These are phyloP conservation scores for Conus canariensis DNA, from an alignment of 2,888 invertebrate species.

Conservation along the genomic window DNA sequence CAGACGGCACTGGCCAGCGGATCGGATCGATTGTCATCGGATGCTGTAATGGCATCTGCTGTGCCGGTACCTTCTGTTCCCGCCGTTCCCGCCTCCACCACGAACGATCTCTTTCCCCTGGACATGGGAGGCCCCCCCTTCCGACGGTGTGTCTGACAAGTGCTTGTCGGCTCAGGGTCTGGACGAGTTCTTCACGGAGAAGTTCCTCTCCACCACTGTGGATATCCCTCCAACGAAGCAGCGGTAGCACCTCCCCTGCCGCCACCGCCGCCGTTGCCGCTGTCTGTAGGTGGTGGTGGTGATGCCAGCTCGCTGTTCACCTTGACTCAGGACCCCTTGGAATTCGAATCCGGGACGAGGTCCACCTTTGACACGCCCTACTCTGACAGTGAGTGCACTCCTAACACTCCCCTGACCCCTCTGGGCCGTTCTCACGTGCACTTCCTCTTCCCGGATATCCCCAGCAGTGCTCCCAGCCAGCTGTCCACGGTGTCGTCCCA, in stretches of 20 bases:
- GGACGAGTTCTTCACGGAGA: slow-evolving; percentile 33
- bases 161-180: slow-evolving; percentile 17
- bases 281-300: not conserved
- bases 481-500: not conserved
- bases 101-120: not conserved
- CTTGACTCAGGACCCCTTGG: slow-evolving; percentile 23
- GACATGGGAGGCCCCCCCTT: not conserved
- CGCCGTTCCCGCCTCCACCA: too few relatives aligned
- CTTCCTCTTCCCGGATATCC: slow-evolving; percentile 58
- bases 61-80: not conserved
- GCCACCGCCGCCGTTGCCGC: not conserved
- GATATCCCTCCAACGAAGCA: not conserved
- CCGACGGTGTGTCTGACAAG: slow-evolving; percentile 11
- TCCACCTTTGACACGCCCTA: slow-evolving; percentile 47
- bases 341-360: slow-evolving; percentile 41
- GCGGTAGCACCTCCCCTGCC: not conserved
- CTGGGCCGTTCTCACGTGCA: slow-evolving; percentile 47
- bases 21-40: not conserved
- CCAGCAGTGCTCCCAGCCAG: slow-evolving; percentile 1
- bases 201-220: slow-evolving; percentile 28
- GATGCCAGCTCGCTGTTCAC: not conserved
- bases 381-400: slow-evolving; percentile 59
- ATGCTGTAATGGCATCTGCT: slow-evolving; percentile 14
- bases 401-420: slow-evolving; percentile 62
- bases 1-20: slow-evolving; percentile 10